Conservation (phyloP, 2,113 vertebrate species). For the Hypocryptadius cinnamomeus region DNA sequence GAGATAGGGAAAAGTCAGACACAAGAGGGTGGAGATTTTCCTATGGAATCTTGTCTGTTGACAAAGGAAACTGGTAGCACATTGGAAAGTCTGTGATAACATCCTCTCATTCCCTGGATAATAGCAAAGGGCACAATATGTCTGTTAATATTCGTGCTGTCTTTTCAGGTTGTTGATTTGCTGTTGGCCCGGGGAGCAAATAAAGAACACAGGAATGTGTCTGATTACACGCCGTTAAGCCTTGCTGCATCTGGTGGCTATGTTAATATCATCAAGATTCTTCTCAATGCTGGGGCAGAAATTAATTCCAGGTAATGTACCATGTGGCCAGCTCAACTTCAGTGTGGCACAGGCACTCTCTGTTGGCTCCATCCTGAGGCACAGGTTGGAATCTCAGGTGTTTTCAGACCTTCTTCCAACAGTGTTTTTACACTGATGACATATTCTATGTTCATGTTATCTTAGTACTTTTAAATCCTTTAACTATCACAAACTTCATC, state of each 20-base stretch:
- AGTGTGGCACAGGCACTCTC: background rate
- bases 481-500: background rate
- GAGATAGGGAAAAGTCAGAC: background rate
- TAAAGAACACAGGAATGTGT: conserved; percentile 98
- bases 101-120: background rate
- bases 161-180: conserved; percentile 89
- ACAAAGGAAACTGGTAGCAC: background rate
- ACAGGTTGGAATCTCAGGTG: background rate
- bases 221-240: conserved; percentile 96
- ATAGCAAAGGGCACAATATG: background rate
- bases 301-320: conserved; percentile 92
- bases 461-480: background rate
- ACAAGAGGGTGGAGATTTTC: background rate
- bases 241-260: conserved; percentile 97
- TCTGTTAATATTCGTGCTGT: background rate
- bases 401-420: background rate
- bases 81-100: background rate
- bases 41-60: background rate
- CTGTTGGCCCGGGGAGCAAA: conserved; percentile 94
- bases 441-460: background rate
- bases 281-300: conserved; percentile 96
- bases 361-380: background rate
- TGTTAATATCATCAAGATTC: conserved; percentile 99
- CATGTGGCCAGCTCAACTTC: background rate
- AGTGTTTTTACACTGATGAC: background rate